A percentile compares a stretch with the other conserved stretches of the same genome.
Evolutionary conservation across 2,888 invertebrate species (phyloP).

Genomic region (Loripinus fragilis): DNA sequence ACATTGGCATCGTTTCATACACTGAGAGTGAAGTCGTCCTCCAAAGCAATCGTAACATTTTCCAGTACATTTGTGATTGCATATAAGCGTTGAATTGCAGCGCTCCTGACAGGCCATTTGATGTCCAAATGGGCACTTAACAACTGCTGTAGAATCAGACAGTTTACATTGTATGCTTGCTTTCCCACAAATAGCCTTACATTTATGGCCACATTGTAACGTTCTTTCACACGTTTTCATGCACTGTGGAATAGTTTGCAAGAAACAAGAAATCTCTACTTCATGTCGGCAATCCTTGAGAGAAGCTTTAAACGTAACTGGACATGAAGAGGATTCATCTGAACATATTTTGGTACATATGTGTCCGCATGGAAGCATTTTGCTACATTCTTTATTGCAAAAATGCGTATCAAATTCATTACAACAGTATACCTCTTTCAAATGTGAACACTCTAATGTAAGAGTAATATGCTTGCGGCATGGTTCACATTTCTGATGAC

Average conservation of each 20-base stretch:
- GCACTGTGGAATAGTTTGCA: constrained; percentile 34
- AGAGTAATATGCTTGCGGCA: constrained; percentile 20
- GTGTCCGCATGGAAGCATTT: constrained; percentile 53
- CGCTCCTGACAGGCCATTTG: constrained; percentile 61
- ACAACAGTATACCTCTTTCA: not conserved
- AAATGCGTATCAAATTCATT: constrained; percentile 44
- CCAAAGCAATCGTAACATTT: constrained; percentile 47
- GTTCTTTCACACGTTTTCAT: constrained; percentile 53
- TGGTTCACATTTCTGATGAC: constrained; percentile 76
- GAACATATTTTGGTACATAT: constrained; percentile 32
- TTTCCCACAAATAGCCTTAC: constrained; percentile 17
- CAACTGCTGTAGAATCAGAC: not conserved
- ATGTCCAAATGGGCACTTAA: too few species aligned
- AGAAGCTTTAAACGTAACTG: not conserved
- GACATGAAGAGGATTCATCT: constrained; percentile 19
- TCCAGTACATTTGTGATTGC: constrained; percentile 60
- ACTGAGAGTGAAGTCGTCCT: constrained; percentile 45
- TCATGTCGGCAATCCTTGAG: constrained; percentile 14
- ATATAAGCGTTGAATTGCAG: constrained; percentile 68
- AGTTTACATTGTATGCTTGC: not conserved
- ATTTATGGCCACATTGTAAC: constrained; percentile 63
- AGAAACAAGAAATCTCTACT: constrained; percentile 17
- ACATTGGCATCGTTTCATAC: constrained; percentile 29
- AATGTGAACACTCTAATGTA: constrained; percentile 35
- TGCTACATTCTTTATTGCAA: constrained; percentile 63